phyloP scores from a whole-genome alignment of 2,888 invertebrate genomes.

The Dolichopus griseipennis region DNA sequence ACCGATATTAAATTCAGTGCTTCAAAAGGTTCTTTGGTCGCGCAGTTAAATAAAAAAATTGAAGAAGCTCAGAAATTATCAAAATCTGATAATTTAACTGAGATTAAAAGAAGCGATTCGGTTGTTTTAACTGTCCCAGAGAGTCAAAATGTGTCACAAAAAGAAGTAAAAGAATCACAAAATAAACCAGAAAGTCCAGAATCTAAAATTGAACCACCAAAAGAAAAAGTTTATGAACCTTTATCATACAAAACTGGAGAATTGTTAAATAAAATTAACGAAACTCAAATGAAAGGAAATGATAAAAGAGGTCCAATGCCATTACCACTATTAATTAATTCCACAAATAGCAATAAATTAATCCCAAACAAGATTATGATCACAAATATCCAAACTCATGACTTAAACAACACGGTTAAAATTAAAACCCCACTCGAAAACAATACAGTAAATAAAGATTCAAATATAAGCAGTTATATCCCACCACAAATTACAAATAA shows the following conservation, averaged over 20 bases:
- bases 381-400: not conserved
- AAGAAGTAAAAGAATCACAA: not conserved
- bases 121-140: not conserved
- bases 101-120: not conserved
- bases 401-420: not conserved
- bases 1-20: slow-evolving; percentile 10
- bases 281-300: slow-evolving; percentile 18
- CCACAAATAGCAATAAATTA: slow-evolving; percentile 25
- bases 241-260: slow-evolving; percentile 38
- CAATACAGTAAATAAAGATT: not conserved
- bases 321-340: slow-evolving; percentile 33
- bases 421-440: not conserved
- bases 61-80: not conserved
- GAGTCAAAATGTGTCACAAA: not conserved
- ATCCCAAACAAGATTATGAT: slow-evolving; percentile 8
- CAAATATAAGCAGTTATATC: not conserved
- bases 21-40: not conserved
- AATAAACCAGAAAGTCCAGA: not conserved
- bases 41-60: not conserved
- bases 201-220: not conserved
- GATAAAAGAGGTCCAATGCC: slow-evolving; percentile 34
- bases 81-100: not conserved
- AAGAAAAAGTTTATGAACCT: slow-evolving; percentile 31
- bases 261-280: slow-evolving; percentile 20
- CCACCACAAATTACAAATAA: slow-evolving; percentile 7